Evolutionary conservation across 92 coral and sea anemone species (phyloP).

Genomic region (Parazoanthus atlanticus): DNA sequence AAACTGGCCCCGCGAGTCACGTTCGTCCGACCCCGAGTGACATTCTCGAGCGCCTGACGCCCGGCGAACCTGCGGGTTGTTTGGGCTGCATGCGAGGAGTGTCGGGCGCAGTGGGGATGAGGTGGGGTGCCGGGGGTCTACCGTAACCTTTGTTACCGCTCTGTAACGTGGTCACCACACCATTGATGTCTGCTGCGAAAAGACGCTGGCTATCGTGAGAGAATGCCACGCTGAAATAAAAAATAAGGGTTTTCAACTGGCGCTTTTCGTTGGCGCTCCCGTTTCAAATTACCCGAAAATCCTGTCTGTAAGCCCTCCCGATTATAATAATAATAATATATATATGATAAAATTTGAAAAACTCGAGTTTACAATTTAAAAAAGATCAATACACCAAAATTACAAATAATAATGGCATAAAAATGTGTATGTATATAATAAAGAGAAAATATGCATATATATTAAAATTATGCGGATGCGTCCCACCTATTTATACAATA

Average conservation of each 20-base stretch:
- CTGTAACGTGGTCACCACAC: constrained; percentile 29
- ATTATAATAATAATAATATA: too few relatives aligned
- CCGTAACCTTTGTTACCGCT: constrained; percentile 7
- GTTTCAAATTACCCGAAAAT: neutral
- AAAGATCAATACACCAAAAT: too few relatives aligned
- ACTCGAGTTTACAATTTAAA: too few relatives aligned
- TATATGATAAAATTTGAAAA: too few relatives aligned
- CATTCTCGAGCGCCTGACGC: constrained; percentile 9
- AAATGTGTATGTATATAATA: too few relatives aligned
- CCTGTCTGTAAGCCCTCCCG: neutral
- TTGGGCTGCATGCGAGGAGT: constrained; percentile 40
- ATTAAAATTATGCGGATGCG: too few relatives aligned
- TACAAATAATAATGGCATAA: too few relatives aligned
- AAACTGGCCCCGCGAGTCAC: neutral
- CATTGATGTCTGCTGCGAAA: constrained; percentile 35
- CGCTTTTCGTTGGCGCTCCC: too few relatives aligned
- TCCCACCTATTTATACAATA: neutral
- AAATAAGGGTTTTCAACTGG: neutral
- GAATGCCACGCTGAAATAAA: constrained; percentile 21
- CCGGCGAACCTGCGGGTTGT: constrained; percentile 29
- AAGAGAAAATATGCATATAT: too few relatives aligned
- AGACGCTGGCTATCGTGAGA: constrained; percentile 39
- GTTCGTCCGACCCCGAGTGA: constrained; percentile 8
- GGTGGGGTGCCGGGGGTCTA: constrained; percentile 14
- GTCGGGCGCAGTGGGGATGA: constrained; percentile 35